Evolutionary conservation across 2,888 invertebrate genomes (phyloP).

Genomic region (Eubasilissa splendida): DNA sequence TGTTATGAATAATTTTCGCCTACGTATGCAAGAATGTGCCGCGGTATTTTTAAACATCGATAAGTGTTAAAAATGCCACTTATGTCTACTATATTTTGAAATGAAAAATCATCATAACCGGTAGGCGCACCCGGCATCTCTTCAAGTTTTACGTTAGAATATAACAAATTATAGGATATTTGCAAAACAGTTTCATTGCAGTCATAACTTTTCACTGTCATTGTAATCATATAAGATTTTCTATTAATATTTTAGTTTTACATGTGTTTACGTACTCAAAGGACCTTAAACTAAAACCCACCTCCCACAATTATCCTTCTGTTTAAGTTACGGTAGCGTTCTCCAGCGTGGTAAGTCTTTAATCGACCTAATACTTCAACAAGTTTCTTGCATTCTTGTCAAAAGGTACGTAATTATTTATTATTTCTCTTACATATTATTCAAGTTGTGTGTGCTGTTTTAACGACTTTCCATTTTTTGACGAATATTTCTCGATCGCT

Average conservation of each 20-base stretch:
- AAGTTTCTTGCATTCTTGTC: conserved; percentile 1
- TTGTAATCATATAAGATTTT: too few relatives aligned
- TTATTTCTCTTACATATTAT: neutral
- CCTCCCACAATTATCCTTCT: conserved; percentile 9
- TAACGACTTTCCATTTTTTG: neutral
- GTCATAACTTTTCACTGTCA: too few relatives aligned
- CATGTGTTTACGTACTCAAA: conserved; percentile 1
- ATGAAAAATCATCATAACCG: too few relatives aligned
- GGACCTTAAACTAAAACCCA: conserved; percentile 6
- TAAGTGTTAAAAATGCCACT: too few relatives aligned
- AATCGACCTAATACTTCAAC: neutral
- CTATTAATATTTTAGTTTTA: neutral
- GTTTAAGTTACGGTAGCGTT: conserved; percentile 6
- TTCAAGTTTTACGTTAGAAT: too few relatives aligned
- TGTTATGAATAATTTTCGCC: too few relatives aligned
- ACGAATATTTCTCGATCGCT: neutral
- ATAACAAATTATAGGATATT: too few relatives aligned
- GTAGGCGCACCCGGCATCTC: too few relatives aligned
- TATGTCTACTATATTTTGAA: too few relatives aligned
- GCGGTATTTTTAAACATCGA: too few relatives aligned
- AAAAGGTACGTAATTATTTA: neutral
- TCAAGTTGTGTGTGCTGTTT: neutral
- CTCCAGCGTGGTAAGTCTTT: neutral
- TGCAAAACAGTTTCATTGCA: too few relatives aligned
- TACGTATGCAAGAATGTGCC: too few relatives aligned